Evolutionary conservation across 2,888 invertebrate species (phyloP).

Genomic region (Teinopalpus imperialis): DNA sequence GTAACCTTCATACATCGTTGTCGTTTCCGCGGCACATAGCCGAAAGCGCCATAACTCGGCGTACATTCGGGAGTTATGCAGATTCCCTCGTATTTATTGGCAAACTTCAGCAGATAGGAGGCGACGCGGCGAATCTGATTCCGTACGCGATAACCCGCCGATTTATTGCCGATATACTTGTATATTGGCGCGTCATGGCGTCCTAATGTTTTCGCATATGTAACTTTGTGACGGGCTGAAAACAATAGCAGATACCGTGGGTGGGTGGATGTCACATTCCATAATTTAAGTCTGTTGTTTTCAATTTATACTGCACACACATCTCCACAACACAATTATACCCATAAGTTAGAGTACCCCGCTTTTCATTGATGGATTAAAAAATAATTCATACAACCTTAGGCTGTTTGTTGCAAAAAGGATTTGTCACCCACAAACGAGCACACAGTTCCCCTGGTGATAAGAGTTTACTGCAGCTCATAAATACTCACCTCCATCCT

Average conservation of each 20-base stretch:
- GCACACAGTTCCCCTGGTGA: too few species aligned
- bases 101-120: constrained; percentile 76
- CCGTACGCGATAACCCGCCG: constrained; percentile 64
- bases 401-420: too few species aligned
- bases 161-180: constrained; percentile 65
- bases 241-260: neutral
- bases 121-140: constrained; percentile 79
- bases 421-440: too few species aligned
- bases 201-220: constrained; percentile 17
- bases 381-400: too few species aligned
- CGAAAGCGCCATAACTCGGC: constrained; percentile 52
- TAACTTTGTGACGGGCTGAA: constrained; percentile 1
- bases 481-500: too few species aligned
- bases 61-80: constrained; percentile 73
- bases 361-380: too few species aligned
- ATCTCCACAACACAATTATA: too few species aligned
- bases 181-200: constrained; percentile 24
- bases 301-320: too few species aligned
- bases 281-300: too few species aligned
- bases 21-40: constrained; percentile 51
- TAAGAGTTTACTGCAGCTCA: too few species aligned
- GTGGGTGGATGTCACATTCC: neutral
- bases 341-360: too few species aligned
- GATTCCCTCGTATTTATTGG: constrained; percentile 75
- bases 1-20: constrained; percentile 25